Evolutionary conservation across 2,113 vertebrate genomes (phyloP).

Genomic region (Columba janthina): DNA sequence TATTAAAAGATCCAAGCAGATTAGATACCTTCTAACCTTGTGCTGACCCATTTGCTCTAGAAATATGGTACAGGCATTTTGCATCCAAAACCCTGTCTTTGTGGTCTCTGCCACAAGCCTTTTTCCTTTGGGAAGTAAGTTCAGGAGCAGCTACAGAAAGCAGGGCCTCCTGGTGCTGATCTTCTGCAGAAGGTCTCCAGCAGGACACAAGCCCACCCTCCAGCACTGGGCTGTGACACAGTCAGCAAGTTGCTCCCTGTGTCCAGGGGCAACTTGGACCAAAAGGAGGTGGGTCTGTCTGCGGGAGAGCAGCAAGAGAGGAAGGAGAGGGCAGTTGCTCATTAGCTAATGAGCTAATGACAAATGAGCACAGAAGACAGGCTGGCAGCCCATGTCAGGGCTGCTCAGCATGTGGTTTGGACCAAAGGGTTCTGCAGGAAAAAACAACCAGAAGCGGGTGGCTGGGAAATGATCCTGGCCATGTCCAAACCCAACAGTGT

Average conservation of each 20-base stretch:
- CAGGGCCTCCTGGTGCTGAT: background rate
- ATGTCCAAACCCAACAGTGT: background rate
- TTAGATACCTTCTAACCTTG: background rate
- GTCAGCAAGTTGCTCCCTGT: background rate
- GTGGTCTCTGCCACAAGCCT: background rate
- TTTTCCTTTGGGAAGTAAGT: background rate
- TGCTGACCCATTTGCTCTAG: background rate
- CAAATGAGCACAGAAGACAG: background rate
- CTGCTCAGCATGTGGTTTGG: background rate
- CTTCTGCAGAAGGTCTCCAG: background rate
- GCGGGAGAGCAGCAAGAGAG: background rate
- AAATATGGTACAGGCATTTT: accelerated
- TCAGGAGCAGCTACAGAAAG: background rate
- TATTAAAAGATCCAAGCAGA: background rate
- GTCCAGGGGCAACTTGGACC: too few species aligned
- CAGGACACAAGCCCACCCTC: background rate
- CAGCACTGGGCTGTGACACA: background rate
- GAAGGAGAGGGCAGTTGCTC: background rate
- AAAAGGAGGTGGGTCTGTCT: background rate
- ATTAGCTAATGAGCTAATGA: accelerated
- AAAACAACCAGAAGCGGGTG: background rate
- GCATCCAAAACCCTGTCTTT: background rate
- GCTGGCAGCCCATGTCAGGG: background rate
- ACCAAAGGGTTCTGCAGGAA: background rate
- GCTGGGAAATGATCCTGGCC: background rate